Base-by-base conservation (phyloP, 2,797 vertebrate species). In the Carcharodon carcharias region DNA sequence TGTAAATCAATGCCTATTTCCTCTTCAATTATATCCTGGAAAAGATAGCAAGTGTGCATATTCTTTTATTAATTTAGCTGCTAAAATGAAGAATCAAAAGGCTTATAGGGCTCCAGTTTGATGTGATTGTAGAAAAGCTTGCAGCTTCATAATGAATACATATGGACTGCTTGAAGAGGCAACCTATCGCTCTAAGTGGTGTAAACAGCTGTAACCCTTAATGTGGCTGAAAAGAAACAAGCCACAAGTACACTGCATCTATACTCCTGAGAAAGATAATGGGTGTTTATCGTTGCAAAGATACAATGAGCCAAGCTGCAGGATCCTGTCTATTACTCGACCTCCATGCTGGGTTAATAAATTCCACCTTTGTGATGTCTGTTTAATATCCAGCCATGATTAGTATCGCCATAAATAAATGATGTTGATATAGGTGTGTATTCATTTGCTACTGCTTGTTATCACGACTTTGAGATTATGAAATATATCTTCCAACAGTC, bases 401-500 rank as follows among this genome's bases (percentile, higher is more conserved):
- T 95, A 69, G 28, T 54, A 67, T 67, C 40, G 63, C 91, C 40
- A 28, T 71, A 50, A 69, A 71, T 71, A 95, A 71, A 95, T 95
- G 93, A 71, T 50, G 93, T 95, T 73, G 93, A 28, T 69, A 67
- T 65, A 94, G 92, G 63, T 94, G 63, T 63, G 67, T 94, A 69
- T 94, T 94, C 40, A 69, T 94, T 94, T 94, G 50, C 45, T 69
- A 26, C 40, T 95, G 89, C 58, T 65, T 63, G 61, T 65, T 92
- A 58, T 63, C 58, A 65, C 35, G 6, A 63, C 58, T 40, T 35
- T 18, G 89, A 92, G 58, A 92, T 40, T 35, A 16, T 40, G 89
- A 92, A 54, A 63, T 92, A 50, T 50, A 69, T 69, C 63, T 95
- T 95, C 31, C 40, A 8, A 50, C 65, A 95, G 11, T 73, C 26